These are phyloP conservation scores for Morpho deidamia DNA, from an alignment of 2,888 invertebrate genomes.

Conservation along the genomic window DNA sequence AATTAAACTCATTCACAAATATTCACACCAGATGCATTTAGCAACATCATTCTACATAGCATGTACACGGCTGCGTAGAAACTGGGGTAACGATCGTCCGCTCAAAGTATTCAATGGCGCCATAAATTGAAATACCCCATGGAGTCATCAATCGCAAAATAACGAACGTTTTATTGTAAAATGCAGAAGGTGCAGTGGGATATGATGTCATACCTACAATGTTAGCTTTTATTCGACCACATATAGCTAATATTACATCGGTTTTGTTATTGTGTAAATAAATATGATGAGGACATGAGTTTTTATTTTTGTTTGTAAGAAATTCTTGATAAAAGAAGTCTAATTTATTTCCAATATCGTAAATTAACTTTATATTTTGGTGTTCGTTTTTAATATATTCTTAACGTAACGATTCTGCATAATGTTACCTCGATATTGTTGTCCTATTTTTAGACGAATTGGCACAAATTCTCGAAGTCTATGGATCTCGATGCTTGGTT, in stretches of 20 bases:
- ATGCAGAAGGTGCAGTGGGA: conserved; percentile 43
- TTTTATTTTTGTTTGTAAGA: too few species aligned
- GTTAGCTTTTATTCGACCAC: conserved; percentile 38
- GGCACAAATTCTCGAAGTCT: conserved; percentile 47
- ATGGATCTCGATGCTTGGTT: conserved; percentile 32
- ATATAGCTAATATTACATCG: neutral
- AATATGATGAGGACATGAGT: neutral
- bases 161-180: conserved; percentile 55
- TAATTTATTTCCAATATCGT: too few species aligned
- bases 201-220: conserved; percentile 39
- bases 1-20: conserved; percentile 7
- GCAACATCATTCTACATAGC: conserved; percentile 14
- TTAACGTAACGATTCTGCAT: conserved; percentile 9
- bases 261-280: neutral
- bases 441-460: conserved; percentile 37
- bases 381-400: too few species aligned
- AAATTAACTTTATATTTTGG: too few species aligned
- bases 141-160: conserved; percentile 58
- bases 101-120: conserved; percentile 56
- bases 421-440: conserved; percentile 21
- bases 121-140: conserved; percentile 67
- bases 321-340: too few species aligned
- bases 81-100: conserved; percentile 54
- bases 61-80: conserved; percentile 28
- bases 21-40: conserved; percentile 8